A percentile compares a stretch with the other conserved stretches of the same genome.
Evolutionary conservation across 2,888 invertebrate genomes (phyloP).

Genomic region (Eilema caniola): DNA sequence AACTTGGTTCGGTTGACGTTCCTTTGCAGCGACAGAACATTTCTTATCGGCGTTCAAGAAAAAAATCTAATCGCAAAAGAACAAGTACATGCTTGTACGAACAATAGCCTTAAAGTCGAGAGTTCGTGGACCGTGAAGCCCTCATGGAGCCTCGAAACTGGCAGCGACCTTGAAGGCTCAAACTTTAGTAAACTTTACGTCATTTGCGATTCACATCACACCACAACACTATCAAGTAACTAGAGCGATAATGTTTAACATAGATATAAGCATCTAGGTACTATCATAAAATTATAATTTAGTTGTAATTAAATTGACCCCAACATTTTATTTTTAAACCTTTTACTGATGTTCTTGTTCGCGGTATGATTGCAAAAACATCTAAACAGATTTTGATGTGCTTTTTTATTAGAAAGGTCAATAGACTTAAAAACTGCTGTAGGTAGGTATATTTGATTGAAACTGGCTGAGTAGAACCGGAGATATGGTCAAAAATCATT

Average conservation of each 20-base stretch:
- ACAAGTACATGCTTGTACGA: neutral
- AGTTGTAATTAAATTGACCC: too few species aligned
- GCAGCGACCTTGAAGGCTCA: slow-evolving; percentile 35
- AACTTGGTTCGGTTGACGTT: neutral
- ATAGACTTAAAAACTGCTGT: too few species aligned
- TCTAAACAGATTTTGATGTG: too few species aligned
- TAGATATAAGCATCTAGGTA: neutral
- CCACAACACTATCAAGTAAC: slow-evolving; percentile 34
- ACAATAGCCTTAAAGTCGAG: slow-evolving; percentile 2
- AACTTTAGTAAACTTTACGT: slow-evolving; percentile 36
- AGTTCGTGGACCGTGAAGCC: slow-evolving; percentile 47
- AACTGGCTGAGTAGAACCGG: too few species aligned
- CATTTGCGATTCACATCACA: slow-evolving; percentile 33
- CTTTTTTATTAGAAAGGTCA: too few species aligned
- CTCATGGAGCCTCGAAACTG: slow-evolving; percentile 37
- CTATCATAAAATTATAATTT: neutral
- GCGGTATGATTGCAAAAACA: too few species aligned
- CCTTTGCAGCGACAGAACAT: neutral
- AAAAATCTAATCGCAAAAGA: neutral
- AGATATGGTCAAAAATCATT: too few species aligned
- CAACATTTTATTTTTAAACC: too few species aligned
- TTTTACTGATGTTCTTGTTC: too few species aligned
- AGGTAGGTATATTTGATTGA: too few species aligned
- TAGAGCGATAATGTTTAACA: slow-evolving; percentile 32
- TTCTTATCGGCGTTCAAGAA: neutral